Evolutionary conservation across 37 sponge, comb jelly and placozoan species (phyloP).

Genomic region (Lycopodina hypogea): DNA sequence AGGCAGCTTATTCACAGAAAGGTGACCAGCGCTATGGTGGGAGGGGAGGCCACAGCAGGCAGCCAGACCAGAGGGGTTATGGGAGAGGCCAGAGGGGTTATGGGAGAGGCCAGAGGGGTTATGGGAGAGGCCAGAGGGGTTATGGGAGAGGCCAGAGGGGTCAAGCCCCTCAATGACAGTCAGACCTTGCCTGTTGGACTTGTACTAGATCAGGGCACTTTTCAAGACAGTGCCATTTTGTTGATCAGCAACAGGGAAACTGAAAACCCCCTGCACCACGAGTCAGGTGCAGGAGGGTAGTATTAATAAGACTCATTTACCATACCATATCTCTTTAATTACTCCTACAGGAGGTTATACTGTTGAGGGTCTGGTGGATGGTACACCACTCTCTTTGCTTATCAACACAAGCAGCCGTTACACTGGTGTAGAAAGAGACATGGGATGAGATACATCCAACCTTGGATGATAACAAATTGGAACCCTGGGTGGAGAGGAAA

Average conservation of each 20-base stretch:
- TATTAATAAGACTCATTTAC: neutral
- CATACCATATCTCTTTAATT: neutral
- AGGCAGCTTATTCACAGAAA: neutral
- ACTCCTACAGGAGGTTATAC: conserved; percentile 5
- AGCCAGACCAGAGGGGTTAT: neutral
- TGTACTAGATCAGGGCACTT: conserved; percentile 38
- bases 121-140: neutral
- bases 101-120: neutral
- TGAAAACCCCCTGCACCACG: conserved; percentile 15
- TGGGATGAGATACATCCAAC: conserved; percentile 3
- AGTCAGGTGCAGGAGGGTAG: conserved; percentile 31
- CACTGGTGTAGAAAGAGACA: conserved; percentile 26
- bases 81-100: neutral
- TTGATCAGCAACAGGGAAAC: conserved; percentile 36
- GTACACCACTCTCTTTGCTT: conserved; percentile 15
- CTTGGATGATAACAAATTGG: neutral
- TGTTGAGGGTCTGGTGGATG: conserved; percentile 13
- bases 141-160: neutral
- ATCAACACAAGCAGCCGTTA: conserved; percentile 51
- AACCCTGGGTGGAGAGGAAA: conserved; percentile 19
- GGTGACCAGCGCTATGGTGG: neutral
- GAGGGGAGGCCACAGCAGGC: neutral
- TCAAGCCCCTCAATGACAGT: neutral
- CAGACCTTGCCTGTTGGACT: conserved; percentile 22
- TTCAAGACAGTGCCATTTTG: conserved; percentile 6